These are phyloP conservation scores for Vulpes ferrilata DNA, from an alignment of 2,113 vertebrate genomes.

Conservation along the genomic window DNA sequence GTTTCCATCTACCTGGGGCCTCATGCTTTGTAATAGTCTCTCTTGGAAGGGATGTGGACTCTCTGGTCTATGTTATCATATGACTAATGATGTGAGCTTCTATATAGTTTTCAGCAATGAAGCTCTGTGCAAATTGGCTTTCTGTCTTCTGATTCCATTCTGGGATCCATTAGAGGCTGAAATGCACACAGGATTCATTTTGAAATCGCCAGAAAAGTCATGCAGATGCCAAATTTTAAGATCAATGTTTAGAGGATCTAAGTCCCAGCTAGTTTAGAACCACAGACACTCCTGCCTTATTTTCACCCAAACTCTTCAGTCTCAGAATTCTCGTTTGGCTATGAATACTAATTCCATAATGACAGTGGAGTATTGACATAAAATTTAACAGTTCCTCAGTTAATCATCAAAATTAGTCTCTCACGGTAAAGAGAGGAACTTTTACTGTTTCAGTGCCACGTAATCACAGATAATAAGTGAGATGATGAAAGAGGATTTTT, in stretches of 20 bases:
- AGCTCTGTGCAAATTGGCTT: constrained; percentile 73
- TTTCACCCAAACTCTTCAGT: not conserved
- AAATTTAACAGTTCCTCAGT: constrained; percentile 87
- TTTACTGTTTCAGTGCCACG: constrained; percentile 78
- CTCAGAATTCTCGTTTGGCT: constrained; percentile 76
- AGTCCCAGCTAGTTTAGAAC: constrained; percentile 20
- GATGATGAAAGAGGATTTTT: constrained; percentile 80
- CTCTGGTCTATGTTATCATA: not conserved
- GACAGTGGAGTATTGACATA: constrained; percentile 82
- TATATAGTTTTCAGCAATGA: not conserved
- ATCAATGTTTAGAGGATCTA: constrained; percentile 14
- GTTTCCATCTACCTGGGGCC: not conserved
- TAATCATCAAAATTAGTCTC: constrained; percentile 88
- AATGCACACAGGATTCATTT: constrained; percentile 63
- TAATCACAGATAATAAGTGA: constrained; percentile 86
- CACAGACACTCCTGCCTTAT: not conserved
- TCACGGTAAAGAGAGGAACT: constrained; percentile 78
- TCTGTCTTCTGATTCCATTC: constrained; percentile 74
- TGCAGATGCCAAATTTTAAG: constrained; percentile 18
- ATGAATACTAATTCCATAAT: constrained; percentile 86
- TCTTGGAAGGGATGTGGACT: not conserved
- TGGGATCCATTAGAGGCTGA: constrained; percentile 77
- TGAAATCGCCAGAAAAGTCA: constrained; percentile 44
- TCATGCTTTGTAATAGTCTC: not conserved
- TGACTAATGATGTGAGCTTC: not conserved